Conservation (phyloP, 1,140 invertebrate species). For the Drosophila arawakana region DNA sequence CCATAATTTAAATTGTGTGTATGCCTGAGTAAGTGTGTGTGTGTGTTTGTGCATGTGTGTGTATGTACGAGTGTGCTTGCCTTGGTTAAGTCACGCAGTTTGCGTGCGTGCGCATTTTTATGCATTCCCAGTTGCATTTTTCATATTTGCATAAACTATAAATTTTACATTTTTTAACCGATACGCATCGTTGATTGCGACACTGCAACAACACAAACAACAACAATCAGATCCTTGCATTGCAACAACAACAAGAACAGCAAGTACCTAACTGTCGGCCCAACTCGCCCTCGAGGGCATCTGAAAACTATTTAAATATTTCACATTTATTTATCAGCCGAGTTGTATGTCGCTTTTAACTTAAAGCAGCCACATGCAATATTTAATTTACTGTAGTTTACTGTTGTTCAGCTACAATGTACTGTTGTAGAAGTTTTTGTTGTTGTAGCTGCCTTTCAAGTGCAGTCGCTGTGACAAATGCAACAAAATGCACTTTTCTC, state of each 20-base stretch:
- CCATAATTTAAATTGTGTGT: constrained; percentile 72
- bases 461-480: constrained; percentile 46
- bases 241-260: constrained; percentile 17
- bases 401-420: constrained; percentile 23
- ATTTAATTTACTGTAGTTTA: constrained; percentile 35
- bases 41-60: constrained; percentile 16
- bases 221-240: constrained; percentile 30
- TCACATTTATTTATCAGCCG: constrained; percentile 61
- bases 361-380: constrained; percentile 48
- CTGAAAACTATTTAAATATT: constrained; percentile 74
- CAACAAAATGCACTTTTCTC: constrained; percentile 24
- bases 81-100: constrained; percentile 63
- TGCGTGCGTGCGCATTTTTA: constrained; percentile 83
- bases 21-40: constrained; percentile 24
- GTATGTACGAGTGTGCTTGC: constrained; percentile 43
- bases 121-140: constrained; percentile 82
- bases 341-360: constrained; percentile 18
- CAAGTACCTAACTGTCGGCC: constrained; percentile 19
- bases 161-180: constrained; percentile 83
- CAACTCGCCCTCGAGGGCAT: constrained; percentile 38
- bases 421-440: too few relatives aligned
- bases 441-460: constrained; percentile 19
- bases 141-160: constrained; percentile 83
- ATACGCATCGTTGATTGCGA: constrained; percentile 81
- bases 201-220: constrained; percentile 36